Conservation (phyloP, 2,888 invertebrate species). For the Leptothorax acervorum region DNA sequence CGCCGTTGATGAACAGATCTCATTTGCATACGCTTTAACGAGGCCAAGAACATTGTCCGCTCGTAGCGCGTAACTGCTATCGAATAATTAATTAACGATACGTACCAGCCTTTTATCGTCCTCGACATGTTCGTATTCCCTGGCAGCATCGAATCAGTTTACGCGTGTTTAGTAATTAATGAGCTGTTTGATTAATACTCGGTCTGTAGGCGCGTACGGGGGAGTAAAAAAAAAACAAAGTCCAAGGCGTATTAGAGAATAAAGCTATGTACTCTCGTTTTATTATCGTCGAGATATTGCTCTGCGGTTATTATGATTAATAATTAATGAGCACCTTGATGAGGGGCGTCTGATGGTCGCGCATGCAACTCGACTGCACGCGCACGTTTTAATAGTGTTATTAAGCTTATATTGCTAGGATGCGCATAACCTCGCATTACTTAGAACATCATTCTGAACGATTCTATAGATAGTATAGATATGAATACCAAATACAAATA, state of each 20-base stretch:
- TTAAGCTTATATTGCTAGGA: slow-evolving; percentile 24
- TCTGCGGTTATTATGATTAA: slow-evolving; percentile 27
- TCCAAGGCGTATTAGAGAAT: slow-evolving; percentile 10
- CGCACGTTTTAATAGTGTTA: slow-evolving; percentile 34
- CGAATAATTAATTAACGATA: slow-evolving; percentile 62
- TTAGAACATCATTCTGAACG: slow-evolving; percentile 19
- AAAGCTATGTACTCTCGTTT: slow-evolving; percentile 21
- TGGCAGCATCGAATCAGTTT: slow-evolving; percentile 11
- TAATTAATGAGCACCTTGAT: slow-evolving; percentile 45
- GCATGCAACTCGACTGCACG: slow-evolving; percentile 17
- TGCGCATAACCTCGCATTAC: not conserved
- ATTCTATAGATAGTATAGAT: not conserved
- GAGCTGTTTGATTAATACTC: slow-evolving; percentile 32
- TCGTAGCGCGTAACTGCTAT: slow-evolving; percentile 50
- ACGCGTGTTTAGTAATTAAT: slow-evolving; percentile 62
- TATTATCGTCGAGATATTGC: slow-evolving; percentile 23
- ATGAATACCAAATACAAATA: not conserved
- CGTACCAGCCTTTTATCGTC: slow-evolving; percentile 40
- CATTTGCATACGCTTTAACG: slow-evolving; percentile 57
- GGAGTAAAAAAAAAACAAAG: slow-evolving; percentile 14
- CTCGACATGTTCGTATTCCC: slow-evolving; percentile 30
- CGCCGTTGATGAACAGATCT: slow-evolving; percentile 56
- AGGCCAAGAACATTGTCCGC: slow-evolving; percentile 61
- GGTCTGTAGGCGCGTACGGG: not conserved
- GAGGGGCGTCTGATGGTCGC: slow-evolving; percentile 26